phyloP scores from a whole-genome alignment of 2,888 invertebrate genomes.

The Muschampia staudingeri region DNA sequence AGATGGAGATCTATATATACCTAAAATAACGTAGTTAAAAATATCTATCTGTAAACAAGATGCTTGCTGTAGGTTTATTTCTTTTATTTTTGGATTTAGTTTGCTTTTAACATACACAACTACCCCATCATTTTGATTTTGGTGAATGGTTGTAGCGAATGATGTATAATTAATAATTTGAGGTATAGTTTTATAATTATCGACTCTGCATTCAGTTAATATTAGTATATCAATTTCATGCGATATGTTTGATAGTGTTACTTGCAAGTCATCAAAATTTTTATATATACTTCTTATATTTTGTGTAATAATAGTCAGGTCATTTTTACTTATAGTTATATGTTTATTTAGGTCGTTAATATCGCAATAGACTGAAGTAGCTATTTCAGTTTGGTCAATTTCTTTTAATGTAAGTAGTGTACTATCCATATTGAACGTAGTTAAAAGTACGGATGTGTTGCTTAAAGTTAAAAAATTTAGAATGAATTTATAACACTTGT shows the following conservation, averaged over 20 bases:
- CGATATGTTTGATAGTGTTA: background rate
- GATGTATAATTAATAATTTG: background rate
- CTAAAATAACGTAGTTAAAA: background rate
- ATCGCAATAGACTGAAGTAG: background rate
- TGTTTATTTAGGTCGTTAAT: background rate
- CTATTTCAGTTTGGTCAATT: background rate
- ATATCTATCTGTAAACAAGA: background rate
- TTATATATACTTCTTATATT: background rate
- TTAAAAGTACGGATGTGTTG: background rate
- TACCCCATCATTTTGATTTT: background rate
- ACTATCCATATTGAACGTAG: background rate
- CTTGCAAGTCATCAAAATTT: constrained; percentile 2
- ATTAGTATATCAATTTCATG: background rate
- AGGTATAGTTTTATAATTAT: background rate
- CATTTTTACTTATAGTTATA: background rate
- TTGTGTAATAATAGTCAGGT: background rate
- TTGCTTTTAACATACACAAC: background rate
- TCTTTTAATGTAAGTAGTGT: background rate
- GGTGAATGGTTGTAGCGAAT: background rate
- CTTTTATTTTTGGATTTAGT: background rate
- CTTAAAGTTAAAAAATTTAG: background rate
- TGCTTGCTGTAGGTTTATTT: background rate
- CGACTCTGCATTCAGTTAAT: background rate
- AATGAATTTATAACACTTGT: background rate
- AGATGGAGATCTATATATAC: background rate